Conservation (phyloP, 2,888 invertebrate species). For the Drosophila prostipennis region DNA sequence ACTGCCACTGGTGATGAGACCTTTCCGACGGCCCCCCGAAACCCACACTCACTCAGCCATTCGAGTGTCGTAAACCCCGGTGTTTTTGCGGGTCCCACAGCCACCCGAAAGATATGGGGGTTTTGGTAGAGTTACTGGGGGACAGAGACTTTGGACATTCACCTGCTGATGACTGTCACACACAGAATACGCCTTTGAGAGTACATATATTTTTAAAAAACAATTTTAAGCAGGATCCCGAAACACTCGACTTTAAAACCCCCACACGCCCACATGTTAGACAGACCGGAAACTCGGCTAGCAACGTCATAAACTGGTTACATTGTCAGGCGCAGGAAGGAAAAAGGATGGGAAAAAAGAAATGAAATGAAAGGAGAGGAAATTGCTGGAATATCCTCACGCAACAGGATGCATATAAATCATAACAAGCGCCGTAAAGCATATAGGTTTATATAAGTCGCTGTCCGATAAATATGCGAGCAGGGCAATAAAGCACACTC, state of each 20-base stretch:
- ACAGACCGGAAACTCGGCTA: constrained; percentile 34
- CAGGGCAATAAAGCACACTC: constrained; percentile 43
- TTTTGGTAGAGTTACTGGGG: constrained; percentile 12
- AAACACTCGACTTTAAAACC: constrained; percentile 4
- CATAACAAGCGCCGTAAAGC: constrained; percentile 46
- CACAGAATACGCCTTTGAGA: constrained; percentile 20
- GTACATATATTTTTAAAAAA: constrained; percentile 23
- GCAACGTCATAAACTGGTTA: constrained; percentile 67
- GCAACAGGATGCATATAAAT: constrained; percentile 73
- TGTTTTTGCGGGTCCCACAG: neutral
- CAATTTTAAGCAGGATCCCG: constrained; percentile 17
- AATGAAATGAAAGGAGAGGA: constrained; percentile 28
- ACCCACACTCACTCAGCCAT: constrained; percentile 6
- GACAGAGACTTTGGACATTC: constrained; percentile 15
- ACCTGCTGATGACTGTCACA: constrained; percentile 35
- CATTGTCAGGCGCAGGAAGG: constrained; percentile 56
- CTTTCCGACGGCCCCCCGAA: neutral
- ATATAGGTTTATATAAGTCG: constrained; percentile 5
- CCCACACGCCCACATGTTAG: constrained; percentile 5
- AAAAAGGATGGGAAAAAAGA: constrained; percentile 5
- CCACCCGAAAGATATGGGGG: constrained; percentile 24
- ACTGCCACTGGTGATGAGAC: constrained; percentile 30
- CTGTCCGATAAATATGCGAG: constrained; percentile 38
- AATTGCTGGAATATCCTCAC: constrained; percentile 36
- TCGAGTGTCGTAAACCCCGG: constrained; percentile 57